Evolutionary conservation across 2,888 invertebrate genomes (phyloP).

Genomic region (Eilema caniola): DNA sequence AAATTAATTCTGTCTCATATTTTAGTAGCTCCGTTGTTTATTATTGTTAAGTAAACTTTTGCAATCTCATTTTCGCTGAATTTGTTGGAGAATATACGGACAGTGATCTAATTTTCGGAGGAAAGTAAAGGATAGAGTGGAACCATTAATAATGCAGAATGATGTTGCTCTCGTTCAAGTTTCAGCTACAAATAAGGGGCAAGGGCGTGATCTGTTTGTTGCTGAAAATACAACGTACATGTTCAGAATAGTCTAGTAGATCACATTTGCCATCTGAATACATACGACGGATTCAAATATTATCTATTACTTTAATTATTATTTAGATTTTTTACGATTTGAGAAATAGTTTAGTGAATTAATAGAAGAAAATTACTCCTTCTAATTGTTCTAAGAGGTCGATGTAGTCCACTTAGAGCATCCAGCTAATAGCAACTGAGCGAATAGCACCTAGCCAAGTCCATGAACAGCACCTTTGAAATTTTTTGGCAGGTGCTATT

Average conservation of each 20-base stretch:
- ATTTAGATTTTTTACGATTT: neutral
- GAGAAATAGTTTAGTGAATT: neutral
- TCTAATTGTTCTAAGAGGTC: neutral
- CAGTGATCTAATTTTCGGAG: conserved; percentile 14
- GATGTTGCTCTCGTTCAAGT: conserved; percentile 16
- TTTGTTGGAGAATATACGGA: conserved; percentile 2
- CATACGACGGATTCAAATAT: neutral
- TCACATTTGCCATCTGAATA: neutral
- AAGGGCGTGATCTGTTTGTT: conserved; percentile 8
- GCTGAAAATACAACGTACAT: conserved; percentile 7
- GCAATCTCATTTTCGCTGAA: conserved; percentile 18
- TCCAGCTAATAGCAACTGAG: no score
- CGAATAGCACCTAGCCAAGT: no score
- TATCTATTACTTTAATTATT: neutral
- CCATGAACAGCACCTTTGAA: no score
- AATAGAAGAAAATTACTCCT: neutral
- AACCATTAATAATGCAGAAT: conserved; percentile 26
- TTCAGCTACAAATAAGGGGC: conserved; percentile 16
- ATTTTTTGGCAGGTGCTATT: no score
- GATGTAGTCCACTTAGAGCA: no score
- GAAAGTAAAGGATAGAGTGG: conserved; percentile 22
- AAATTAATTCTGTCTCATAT: neutral
- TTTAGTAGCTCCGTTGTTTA: neutral
- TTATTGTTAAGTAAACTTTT: conserved; percentile 17
- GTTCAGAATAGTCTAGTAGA: conserved; percentile 2